phyloP scores from a whole-genome alignment of 2,888 invertebrate species.

The Rhopalosiphum nymphaeae region DNA sequence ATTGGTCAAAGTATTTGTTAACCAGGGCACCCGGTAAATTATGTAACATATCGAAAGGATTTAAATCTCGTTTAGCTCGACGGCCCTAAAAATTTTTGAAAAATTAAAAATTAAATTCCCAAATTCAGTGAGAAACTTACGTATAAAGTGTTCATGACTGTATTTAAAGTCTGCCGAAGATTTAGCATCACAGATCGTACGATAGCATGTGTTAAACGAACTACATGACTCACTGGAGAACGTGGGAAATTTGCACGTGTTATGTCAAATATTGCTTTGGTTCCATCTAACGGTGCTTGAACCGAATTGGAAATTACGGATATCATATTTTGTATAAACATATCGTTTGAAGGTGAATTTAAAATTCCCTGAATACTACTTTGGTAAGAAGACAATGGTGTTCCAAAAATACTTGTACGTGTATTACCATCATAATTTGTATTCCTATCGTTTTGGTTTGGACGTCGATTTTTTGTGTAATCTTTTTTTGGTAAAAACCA shows the following conservation, averaged over 20 bases:
- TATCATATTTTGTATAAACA: not conserved
- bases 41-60: not conserved
- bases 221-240: not conserved
- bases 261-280: not conserved
- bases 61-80: not conserved
- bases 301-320: not conserved
- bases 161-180: conserved; percentile 4
- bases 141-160: not conserved
- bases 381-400: not conserved
- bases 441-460: not conserved
- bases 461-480: not conserved
- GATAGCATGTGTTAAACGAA: not conserved
- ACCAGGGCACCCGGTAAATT: not conserved
- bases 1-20: not conserved
- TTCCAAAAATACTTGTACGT: not conserved
- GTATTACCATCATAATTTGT: not conserved
- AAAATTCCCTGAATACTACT: not conserved
- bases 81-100: not conserved
- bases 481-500: not conserved
- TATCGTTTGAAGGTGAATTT: not conserved
- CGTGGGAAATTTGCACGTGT: conserved; percentile 7
- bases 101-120: not conserved
- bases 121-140: not conserved
- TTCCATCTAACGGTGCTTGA: not conserved
- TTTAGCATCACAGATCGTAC: not conserved